Evolutionary conservation across 1,140 invertebrate species (phyloP).

Genomic region (Arion vulgaris): DNA sequence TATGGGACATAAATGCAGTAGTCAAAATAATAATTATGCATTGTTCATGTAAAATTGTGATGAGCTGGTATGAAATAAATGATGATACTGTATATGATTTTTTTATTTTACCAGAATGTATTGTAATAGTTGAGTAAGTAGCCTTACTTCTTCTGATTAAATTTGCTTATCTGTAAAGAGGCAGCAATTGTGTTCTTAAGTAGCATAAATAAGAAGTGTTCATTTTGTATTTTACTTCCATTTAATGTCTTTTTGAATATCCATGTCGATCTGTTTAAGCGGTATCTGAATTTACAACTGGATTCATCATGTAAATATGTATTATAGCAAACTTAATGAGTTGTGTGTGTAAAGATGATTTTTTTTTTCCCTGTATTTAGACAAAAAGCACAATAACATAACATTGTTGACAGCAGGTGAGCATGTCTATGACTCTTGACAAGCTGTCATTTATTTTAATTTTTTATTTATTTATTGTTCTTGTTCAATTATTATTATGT

Average conservation of each 20-base stretch:
- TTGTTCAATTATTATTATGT: too few species aligned
- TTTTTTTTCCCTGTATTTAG: neutral
- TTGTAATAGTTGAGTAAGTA: neutral
- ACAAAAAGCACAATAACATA: neutral
- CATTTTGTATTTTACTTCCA: too few species aligned
- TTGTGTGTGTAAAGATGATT: neutral
- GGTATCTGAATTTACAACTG: neutral
- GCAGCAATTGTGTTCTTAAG: neutral
- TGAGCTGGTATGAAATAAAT: too few species aligned
- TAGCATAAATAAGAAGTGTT: too few species aligned
- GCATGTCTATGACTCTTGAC: too few species aligned
- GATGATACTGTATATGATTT: too few species aligned
- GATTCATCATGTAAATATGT: neutral
- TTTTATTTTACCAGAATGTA: too few species aligned
- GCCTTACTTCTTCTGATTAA: neutral
- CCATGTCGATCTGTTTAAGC: neutral
- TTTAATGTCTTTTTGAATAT: too few species aligned
- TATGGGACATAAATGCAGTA: too few species aligned
- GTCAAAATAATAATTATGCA: too few species aligned
- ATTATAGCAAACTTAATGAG: neutral
- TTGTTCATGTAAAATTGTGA: too few species aligned
- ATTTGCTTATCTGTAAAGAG: neutral
- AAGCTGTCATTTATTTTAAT: neutral
- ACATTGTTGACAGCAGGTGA: neutral
- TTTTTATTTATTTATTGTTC: neutral